Conservation (phyloP, 2,113 vertebrate species). For the Myanophis thanlyinensis region DNA sequence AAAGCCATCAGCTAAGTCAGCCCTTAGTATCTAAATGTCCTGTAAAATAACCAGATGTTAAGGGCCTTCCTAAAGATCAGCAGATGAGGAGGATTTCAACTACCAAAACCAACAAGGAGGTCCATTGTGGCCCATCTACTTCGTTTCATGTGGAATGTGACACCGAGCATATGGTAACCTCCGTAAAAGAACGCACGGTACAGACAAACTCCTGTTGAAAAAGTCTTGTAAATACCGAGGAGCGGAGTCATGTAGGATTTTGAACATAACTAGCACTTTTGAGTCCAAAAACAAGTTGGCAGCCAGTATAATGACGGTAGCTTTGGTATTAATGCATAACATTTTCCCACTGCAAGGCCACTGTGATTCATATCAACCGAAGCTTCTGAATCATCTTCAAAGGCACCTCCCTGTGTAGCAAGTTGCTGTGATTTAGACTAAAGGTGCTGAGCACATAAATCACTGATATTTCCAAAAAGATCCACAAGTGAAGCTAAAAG, state of each 20-base stretch:
- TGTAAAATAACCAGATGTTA: too few species aligned
- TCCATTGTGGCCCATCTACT: not conserved
- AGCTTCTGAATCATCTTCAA: not conserved
- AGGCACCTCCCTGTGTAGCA: not conserved
- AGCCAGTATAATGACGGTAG: not conserved
- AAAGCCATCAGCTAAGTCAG: too few species aligned
- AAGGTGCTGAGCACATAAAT: not conserved
- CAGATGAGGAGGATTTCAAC: too few species aligned
- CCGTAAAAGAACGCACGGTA: not conserved
- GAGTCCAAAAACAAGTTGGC: not conserved
- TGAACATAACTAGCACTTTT: not conserved
- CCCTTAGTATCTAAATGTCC: too few species aligned
- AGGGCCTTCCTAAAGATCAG: too few species aligned
- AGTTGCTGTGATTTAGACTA: not conserved
- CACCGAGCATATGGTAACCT: not conserved
- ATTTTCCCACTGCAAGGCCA: not conserved
- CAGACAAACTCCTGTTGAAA: not conserved
- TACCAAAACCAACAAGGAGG: too few species aligned
- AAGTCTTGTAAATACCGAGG: not conserved
- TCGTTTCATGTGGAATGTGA: not conserved
- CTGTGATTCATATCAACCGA: not conserved
- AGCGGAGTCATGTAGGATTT: not conserved
- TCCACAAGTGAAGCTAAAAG: not conserved
- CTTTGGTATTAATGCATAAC: not conserved
- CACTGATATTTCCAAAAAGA: not conserved